Evolutionary conservation across 2,113 vertebrate species (phyloP).

Genomic region (Orthonyx spaldingii): DNA sequence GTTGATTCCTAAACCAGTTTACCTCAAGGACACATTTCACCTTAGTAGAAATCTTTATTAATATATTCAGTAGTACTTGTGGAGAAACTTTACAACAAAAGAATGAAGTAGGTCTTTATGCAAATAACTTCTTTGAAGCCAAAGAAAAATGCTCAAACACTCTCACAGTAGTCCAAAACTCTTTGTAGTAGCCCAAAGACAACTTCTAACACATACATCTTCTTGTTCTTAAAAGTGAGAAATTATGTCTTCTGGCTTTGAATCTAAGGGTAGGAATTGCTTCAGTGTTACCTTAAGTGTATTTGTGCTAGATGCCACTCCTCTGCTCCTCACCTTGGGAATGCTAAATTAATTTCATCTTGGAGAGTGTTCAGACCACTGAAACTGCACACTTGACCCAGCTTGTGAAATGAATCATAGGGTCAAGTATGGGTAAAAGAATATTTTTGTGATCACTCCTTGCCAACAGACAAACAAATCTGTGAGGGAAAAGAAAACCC

Average conservation of each 20-base stretch:
- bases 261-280: not conserved
- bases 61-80: not conserved
- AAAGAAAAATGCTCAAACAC: not conserved
- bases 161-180: not conserved
- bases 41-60: not conserved
- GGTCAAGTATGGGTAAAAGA: constrained; percentile 67
- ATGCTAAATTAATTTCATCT: constrained; percentile 55
- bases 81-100: not conserved
- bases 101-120: not conserved
- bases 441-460: constrained; percentile 62
- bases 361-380: constrained; percentile 59
- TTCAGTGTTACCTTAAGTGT: constrained; percentile 49
- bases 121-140: not conserved
- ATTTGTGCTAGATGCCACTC: constrained; percentile 36
- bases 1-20: not conserved
- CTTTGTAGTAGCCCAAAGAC: not conserved
- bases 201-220: not conserved
- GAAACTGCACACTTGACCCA: constrained; percentile 65
- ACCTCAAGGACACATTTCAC: not conserved
- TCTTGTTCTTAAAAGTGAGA: not conserved
- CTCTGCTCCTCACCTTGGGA: constrained; percentile 57
- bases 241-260: not conserved
- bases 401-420: constrained; percentile 68
- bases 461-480: constrained; percentile 64
- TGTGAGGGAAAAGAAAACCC: not conserved